A percentile compares a stretch with the other conserved stretches of the same genome.
These are phyloP conservation scores for Neodon shergylaensis DNA, from an alignment of 2,113 vertebrate genomes.

Conservation along the genomic window DNA sequence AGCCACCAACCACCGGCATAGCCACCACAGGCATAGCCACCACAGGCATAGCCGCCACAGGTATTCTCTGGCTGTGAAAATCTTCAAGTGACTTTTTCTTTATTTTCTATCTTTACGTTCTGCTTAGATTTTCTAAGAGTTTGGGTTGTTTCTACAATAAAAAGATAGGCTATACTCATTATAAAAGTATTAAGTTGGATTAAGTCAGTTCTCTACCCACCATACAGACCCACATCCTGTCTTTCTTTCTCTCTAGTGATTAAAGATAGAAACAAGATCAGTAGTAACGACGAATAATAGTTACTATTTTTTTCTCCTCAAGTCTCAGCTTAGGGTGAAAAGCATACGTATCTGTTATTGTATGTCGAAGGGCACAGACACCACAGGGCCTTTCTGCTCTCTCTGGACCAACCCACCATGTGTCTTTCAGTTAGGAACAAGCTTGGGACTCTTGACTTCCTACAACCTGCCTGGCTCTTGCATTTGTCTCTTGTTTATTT, in stretches of 20 bases:
- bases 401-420: neutral
- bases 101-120: neutral
- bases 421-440: neutral
- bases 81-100: neutral
- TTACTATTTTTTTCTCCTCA: neutral
- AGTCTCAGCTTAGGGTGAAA: neutral
- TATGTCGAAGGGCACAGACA: neutral
- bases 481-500: slow-evolving; percentile 37
- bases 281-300: neutral
- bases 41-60: no score
- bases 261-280: neutral
- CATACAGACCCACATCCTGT: neutral
- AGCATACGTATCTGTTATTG: neutral
- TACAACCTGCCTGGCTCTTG: neutral
- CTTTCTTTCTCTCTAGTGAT: neutral
- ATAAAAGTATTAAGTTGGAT: neutral
- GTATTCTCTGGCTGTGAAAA: neutral
- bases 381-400: neutral
- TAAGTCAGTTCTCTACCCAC: neutral
- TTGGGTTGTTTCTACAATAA: neutral
- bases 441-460: neutral
- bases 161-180: neutral
- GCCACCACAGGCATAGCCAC: neutral
- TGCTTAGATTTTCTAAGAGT: neutral
- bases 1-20: neutral